Evolutionary conservation across 2,888 invertebrate genomes (phyloP).

Genomic region (Chamaedrilus cognettii): DNA sequence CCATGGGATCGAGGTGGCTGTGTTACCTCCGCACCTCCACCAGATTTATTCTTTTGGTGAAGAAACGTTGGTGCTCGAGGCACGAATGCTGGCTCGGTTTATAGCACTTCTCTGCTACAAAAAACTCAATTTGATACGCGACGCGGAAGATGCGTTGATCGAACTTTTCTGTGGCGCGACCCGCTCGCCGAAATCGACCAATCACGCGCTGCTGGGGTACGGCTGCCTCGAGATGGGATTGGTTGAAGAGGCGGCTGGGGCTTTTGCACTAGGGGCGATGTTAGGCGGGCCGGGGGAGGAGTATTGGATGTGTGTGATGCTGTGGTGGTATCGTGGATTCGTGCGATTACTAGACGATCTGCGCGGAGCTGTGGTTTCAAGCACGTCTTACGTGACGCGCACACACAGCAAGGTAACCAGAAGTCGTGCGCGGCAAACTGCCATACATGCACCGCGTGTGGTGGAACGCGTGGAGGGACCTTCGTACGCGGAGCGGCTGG

Average conservation of each 20-base stretch:
- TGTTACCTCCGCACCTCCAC: constrained; percentile 54
- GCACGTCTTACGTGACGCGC: not conserved
- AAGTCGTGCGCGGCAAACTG: too few relatives aligned
- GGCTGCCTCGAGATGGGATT: constrained; percentile 53
- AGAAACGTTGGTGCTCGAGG: constrained; percentile 51
- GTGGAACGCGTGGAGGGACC: too few relatives aligned
- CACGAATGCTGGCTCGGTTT: constrained; percentile 48
- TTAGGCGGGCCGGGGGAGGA: not conserved
- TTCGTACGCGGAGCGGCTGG: too few relatives aligned
- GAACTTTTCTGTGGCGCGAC: constrained; percentile 11
- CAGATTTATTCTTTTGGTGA: constrained; percentile 56
- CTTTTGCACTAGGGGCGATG: constrained; percentile 46
- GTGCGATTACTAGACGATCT: not conserved
- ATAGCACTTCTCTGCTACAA: constrained; percentile 54
- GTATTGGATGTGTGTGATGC: not conserved
- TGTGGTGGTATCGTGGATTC: not conserved
- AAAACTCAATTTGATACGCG: constrained; percentile 42
- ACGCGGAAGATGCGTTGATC: constrained; percentile 48
- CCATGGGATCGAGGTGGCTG: constrained; percentile 54
- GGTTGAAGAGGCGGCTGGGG: constrained; percentile 51
- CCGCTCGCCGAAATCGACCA: constrained; percentile 19
- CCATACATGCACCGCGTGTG: too few relatives aligned
- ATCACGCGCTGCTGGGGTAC: constrained; percentile 53
- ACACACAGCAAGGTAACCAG: too few relatives aligned
- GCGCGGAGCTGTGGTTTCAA: not conserved